A percentile compares a stretch with the other conserved stretches of the same genome.
Evolutionary conservation across 2,888 invertebrate species (phyloP).

Genomic region (Rhimphoctona megacephalus): DNA sequence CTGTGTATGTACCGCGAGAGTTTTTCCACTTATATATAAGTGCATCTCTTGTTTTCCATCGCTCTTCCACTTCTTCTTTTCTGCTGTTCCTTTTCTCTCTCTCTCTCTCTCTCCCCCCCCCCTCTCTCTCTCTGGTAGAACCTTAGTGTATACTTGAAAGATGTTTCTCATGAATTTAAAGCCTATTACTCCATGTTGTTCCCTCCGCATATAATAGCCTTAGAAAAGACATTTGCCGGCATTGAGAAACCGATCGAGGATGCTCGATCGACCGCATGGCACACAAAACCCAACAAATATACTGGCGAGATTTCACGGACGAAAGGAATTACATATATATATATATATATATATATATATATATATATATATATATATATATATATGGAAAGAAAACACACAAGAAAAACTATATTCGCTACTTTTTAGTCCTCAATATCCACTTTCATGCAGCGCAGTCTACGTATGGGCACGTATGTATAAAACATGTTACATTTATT

Average conservation of each 20-base stretch:
- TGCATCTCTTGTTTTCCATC: slow-evolving; percentile 33
- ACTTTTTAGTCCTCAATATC: slow-evolving; percentile 83
- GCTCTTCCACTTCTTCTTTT: neutral
- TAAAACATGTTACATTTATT: neutral
- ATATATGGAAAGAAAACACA: slow-evolving; percentile 72
- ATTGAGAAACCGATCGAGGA: slow-evolving; percentile 76
- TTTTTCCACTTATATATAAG: slow-evolving; percentile 7
- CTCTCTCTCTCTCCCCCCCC: neutral
- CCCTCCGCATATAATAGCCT: slow-evolving; percentile 44
- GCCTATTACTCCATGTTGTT: slow-evolving; percentile 11
- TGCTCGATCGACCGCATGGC: slow-evolving; percentile 83
- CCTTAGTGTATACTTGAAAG: neutral
- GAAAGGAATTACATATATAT: slow-evolving; percentile 20
- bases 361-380: slow-evolving; percentile 24
- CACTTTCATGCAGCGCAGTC: slow-evolving; percentile 76
- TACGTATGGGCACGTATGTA: neutral
- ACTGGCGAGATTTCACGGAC: slow-evolving; percentile 49
- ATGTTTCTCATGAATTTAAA: slow-evolving; percentile 9
- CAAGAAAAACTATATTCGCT: slow-evolving; percentile 61
- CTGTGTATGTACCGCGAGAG: slow-evolving; percentile 33
- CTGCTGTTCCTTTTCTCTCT: neutral
- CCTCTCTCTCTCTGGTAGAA: neutral
- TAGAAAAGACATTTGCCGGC: slow-evolving; percentile 42
- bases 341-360: slow-evolving; percentile 5
- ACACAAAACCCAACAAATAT: slow-evolving; percentile 78